Base-by-base conservation (phyloP, 2,797 vertebrate species). In the Schizopygopsis pylzovi region DNA sequence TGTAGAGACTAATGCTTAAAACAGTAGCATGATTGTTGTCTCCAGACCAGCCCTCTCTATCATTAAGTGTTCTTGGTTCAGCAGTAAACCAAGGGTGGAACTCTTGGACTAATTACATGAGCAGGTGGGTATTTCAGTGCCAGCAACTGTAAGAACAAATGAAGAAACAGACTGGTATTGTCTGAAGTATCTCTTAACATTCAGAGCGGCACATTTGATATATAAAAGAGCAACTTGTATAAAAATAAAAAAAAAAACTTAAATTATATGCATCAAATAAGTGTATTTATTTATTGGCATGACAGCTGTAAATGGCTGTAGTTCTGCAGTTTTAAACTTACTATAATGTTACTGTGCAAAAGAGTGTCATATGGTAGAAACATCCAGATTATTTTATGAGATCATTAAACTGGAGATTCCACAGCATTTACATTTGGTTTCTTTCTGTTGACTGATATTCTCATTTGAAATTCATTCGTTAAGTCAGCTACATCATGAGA, bases 381-480 rank as follows among this genome's bases (percentile, higher is more conserved):
- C 90, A 92, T 93, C 87, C 68, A 88, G 88, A 84, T 71, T 88
- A 82, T 91, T 93, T 94, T 92, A 93, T 87, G 87, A 92, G 88
- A 81, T 87, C 87, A 88, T 91, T 93, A 82, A 93, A 92, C 89
- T 90, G 56, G 82, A 85, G 49, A 28, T 88, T 79, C 86, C 90
- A 89, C 82, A 90, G 76, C 18, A 87, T 88, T 88, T 88, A 78
- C 86, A 67, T 73, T 63, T 81, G 47, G 59, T 81, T 65, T 68
- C 18, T 70, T 71, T 67, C 67, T 68, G 37, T 78, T 77, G 81
- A 63, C 18, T 75, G 41, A 76, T 52, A 54, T 49, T 77, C 4
- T 43, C 61, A 20, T 37, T 52, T 47, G 9, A 54, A 37, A 33
- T 56, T 33, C 10, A 33, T 54, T 33, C 0, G 3, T 28, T 52